Evolutionary conservation across 2,113 vertebrate genomes (phyloP).

Genomic region (Scomber scombrus): DNA sequence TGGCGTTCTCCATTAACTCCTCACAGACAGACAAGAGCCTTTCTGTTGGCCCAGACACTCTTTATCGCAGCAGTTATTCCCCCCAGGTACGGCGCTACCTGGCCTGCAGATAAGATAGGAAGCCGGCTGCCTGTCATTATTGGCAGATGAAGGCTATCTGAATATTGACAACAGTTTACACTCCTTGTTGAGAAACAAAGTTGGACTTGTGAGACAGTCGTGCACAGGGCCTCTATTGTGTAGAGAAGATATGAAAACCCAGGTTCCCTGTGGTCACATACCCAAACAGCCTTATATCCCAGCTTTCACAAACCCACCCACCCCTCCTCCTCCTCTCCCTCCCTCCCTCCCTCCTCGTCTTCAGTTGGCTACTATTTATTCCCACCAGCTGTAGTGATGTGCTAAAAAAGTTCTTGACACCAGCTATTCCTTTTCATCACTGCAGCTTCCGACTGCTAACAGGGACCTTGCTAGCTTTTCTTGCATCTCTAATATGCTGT

Average conservation of each 20-base stretch:
- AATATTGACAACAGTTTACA: constrained; percentile 75
- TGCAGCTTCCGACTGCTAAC: constrained; percentile 90
- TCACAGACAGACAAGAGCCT: constrained; percentile 73
- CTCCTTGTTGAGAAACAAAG: constrained; percentile 79
- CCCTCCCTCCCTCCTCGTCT: constrained; percentile 37
- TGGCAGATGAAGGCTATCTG: constrained; percentile 78
- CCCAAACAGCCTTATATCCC: constrained; percentile 87
- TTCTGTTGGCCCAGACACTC: constrained; percentile 73
- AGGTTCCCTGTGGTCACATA: constrained; percentile 65
- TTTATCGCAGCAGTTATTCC: constrained; percentile 78
- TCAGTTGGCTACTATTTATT: constrained; percentile 92
- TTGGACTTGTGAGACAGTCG: constrained; percentile 73
- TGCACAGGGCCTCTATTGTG: constrained; percentile 68
- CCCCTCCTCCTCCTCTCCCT: not conserved
- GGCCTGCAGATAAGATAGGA: constrained; percentile 80
- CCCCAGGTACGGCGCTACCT: constrained; percentile 74
- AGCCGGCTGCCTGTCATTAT: constrained; percentile 72
- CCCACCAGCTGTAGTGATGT: constrained; percentile 92
- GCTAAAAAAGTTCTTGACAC: constrained; percentile 94
- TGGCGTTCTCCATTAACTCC: constrained; percentile 83
- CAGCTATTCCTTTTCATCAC: constrained; percentile 93
- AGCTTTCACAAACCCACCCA: constrained; percentile 74
- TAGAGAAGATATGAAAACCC: constrained; percentile 82
- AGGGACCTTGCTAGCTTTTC: constrained; percentile 77
- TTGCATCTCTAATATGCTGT: constrained; percentile 68